Conservation (phyloP, 2,797 vertebrate species). For the Gila robusta region DNA sequence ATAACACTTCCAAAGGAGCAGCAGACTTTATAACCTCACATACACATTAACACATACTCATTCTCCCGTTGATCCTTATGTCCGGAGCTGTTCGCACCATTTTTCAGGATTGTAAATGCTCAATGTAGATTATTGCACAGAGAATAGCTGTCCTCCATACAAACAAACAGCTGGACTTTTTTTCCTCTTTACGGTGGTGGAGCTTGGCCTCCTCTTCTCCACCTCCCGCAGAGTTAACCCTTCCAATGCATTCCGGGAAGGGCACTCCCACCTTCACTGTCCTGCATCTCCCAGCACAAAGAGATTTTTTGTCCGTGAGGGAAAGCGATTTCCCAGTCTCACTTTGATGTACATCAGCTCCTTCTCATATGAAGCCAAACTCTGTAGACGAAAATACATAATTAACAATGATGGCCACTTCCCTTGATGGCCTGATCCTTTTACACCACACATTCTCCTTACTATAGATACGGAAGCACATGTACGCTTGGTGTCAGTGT, state of each 20-base stretch:
- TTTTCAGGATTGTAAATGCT: constrained; percentile 55
- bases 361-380: background rate
- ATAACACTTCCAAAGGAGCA: constrained; percentile 57
- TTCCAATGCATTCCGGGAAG: constrained; percentile 56
- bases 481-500: constrained; percentile 21
- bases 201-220: constrained; percentile 30
- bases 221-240: constrained; percentile 59
- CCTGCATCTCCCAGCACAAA: constrained; percentile 62
- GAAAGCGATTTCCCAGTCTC: constrained; percentile 54
- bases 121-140: constrained; percentile 63
- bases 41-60: constrained; percentile 30
- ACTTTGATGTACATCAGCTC: constrained; percentile 19
- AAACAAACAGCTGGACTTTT: constrained; percentile 55
- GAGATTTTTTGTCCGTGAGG: constrained; percentile 65
- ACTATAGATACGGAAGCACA: constrained; percentile 11
- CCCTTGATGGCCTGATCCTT: background rate
- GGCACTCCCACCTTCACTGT: constrained; percentile 29
- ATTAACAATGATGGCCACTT: constrained; percentile 21
- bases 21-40: constrained; percentile 24
- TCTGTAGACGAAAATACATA: constrained; percentile 4
- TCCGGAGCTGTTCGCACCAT: constrained; percentile 2
- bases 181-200: constrained; percentile 56
- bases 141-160: constrained; percentile 56
- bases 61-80: background rate
- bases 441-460: constrained; percentile 28